Evolutionary conservation across 2,797 vertebrate genomes (phyloP), one percentile per base, ranked within the genome.

Genomic region (Rhinogobio ventralis): DNA sequence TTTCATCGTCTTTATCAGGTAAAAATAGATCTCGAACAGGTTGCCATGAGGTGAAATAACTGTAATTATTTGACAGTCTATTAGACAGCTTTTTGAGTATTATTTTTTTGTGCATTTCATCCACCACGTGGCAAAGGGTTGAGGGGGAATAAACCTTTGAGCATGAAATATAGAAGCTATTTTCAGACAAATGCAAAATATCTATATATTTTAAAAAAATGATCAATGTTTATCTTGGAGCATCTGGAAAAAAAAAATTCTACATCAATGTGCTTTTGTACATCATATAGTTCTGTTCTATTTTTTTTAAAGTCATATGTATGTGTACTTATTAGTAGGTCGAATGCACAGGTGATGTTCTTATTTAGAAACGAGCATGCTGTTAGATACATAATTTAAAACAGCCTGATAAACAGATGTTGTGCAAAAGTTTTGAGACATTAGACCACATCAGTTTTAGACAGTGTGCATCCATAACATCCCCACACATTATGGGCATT

Each of bases 21-120:
- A 83, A 83, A 80, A 75, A 84, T 62, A 80, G 60, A 77, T 74
- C 23, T 75, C 39, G 6, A 76, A 80, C 25, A 73, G 45, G 20
- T 79, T 74, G 49, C 25, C 42, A 75, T 66, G 33, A 64, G 51
- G 76, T 81, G 77, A 71, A 81, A 75, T 62, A 64, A 51, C 77
- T 76, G 45, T 60, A 67, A 75, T 80, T 82, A 67, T n/a, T 28
- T 84, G 8, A 30, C 15, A 76, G 62, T 33, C 25, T 23, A 75
- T 62, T 25, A 74, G 30, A n/a, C 57, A 8, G 28, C 62, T 76
- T 75, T 39, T 83, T 66, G 0, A 36, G 8, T 64, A 7, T 17
- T 20, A 14, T 46, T 25, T 66, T 49, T 60, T 39, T 64, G 28
- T 36, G 46, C 71, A 67, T 83, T 76, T 68, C 19, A 53, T 76